Conservation (phyloP, 2,113 vertebrate species). For the Gasterosteus aculeatus region DNA sequence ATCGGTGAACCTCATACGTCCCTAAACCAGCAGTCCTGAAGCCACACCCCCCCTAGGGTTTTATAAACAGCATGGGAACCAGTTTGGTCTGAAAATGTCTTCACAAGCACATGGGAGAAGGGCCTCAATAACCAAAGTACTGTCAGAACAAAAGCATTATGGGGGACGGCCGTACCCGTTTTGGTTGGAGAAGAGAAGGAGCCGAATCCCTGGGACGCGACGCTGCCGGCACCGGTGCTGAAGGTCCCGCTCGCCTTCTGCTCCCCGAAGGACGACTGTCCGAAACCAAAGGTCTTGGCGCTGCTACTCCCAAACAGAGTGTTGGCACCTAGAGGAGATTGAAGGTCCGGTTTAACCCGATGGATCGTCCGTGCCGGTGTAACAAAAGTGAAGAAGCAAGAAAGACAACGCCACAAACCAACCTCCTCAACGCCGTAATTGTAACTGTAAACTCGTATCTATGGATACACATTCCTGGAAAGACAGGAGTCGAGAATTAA, state of each 20-base stretch:
- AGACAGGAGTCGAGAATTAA: neutral
- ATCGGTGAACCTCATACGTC: slow-evolving; percentile 20
- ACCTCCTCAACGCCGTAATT: no score
- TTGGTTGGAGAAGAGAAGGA: slow-evolving; percentile 89
- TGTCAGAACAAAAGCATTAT: neutral
- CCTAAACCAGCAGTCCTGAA: neutral
- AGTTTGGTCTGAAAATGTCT: slow-evolving; percentile 23
- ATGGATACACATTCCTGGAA: neutral
- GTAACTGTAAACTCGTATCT: neutral
- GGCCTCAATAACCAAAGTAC: neutral
- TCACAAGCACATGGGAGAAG: neutral
- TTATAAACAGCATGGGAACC: neutral
- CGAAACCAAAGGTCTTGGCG: slow-evolving; percentile 90
- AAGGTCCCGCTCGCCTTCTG: slow-evolving; percentile 92
- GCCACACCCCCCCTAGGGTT: neutral
- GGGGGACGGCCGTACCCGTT: slow-evolving; percentile 79
- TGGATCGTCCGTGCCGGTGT: neutral
- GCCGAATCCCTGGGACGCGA: slow-evolving; percentile 94
- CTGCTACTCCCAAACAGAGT: slow-evolving; percentile 91
- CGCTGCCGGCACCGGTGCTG: slow-evolving; percentile 88
- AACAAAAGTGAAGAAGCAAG: neutral
- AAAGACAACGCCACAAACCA: neutral
- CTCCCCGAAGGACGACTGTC: slow-evolving; percentile 86
- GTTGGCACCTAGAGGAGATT: slow-evolving; percentile 77
- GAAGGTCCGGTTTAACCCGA: neutral